Percentiles rank a stretch among this genome's conserved stretches.
Evolutionary conservation across 2,888 invertebrate genomes (phyloP).

Genomic region (Drosophila diplacantha): DNA sequence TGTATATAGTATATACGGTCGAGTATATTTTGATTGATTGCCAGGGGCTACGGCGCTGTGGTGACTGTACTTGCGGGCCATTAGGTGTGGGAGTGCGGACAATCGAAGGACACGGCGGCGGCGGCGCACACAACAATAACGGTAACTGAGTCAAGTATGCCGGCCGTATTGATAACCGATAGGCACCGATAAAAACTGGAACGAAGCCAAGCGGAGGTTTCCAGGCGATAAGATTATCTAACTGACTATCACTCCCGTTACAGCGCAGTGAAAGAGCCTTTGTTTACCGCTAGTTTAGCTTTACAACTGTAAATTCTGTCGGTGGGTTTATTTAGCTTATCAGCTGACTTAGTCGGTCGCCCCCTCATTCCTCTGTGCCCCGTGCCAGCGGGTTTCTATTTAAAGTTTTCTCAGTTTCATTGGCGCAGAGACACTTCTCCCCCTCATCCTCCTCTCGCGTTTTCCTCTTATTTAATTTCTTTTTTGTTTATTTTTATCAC

Average conservation of each 20-base stretch:
- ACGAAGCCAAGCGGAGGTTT: slow-evolving; percentile 16
- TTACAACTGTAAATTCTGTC: slow-evolving; percentile 15
- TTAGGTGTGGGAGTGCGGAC: slow-evolving; percentile 28
- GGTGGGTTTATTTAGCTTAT: slow-evolving; percentile 34
- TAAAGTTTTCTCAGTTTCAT: slow-evolving; percentile 43
- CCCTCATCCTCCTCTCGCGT: neutral
- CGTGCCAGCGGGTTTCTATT: slow-evolving; percentile 27
- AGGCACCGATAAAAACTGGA: slow-evolving; percentile 42
- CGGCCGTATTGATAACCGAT: slow-evolving; percentile 63
- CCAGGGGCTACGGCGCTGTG: slow-evolving; percentile 10
- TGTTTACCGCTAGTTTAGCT: slow-evolving; percentile 18
- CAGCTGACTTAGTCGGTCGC: slow-evolving; percentile 22
- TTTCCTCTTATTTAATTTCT: slow-evolving; percentile 18
- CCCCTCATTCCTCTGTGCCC: slow-evolving; percentile 6
- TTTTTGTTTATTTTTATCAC: slow-evolving; percentile 66
- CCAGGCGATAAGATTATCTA: slow-evolving; percentile 51
- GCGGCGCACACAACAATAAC: slow-evolving; percentile 1
- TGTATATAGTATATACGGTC: slow-evolving; percentile 16
- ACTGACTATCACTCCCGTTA: neutral
- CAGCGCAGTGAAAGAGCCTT: neutral
- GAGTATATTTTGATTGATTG: slow-evolving; percentile 60
- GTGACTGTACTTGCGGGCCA: slow-evolving; percentile 33
- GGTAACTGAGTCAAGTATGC: slow-evolving; percentile 35
- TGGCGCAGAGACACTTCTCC: slow-evolving; percentile 36
- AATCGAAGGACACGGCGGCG: slow-evolving; percentile 51